Base-by-base conservation (phyloP, 2,113 vertebrate genomes). In the Phasianus colchicus region DNA sequence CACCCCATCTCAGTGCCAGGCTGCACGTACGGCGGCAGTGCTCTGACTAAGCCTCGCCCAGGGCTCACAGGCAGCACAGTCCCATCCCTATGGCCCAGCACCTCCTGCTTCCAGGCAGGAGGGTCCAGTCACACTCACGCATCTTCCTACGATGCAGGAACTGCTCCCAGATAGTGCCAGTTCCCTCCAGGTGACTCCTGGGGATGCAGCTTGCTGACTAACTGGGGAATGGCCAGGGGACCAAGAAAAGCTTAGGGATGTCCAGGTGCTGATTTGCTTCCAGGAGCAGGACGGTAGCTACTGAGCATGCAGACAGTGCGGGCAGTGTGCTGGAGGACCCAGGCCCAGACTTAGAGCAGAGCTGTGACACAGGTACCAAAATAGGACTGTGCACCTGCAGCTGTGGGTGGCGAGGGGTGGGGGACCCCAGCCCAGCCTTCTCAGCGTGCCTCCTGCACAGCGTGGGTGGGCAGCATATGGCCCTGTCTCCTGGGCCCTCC, bases 401-500 rank as follows among this genome's bases (percentile, higher is more conserved):
- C 34, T 60, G 22, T 2, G 22, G 52, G 32, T 66, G 19, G 29
- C 50, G 60, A 89, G 25, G 60, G 42, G 32, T 34, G 36, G 63
- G 52, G 47, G 84, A 81, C 13, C 36, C 15, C 67, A 80, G 61
- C 74, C 48, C 63, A 27, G 54, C 27, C 58, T 65, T 93, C 86
- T 88, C 52, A 54, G 52, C 15, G 29, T 29, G 27, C 52, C 15
- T 54, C 52, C 52, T 30, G 27, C 15, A 17, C 17, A 70, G 60
- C 30, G 27, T 52, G 43, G 52, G 63, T 32, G 63, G 70, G 63
- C 70, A 86, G 63, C 73, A 76, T 25, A 42, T 22, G 43, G 77
- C 50, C 72, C 48, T 61, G 73, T 86, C 91, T 93, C 75, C 65
- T 67, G 81, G 55, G 81, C 91, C 93, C 93, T 96, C 92, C 96